Evolutionary conservation across 2,888 invertebrate species (phyloP).

Genomic region (Antitype chi): DNA sequence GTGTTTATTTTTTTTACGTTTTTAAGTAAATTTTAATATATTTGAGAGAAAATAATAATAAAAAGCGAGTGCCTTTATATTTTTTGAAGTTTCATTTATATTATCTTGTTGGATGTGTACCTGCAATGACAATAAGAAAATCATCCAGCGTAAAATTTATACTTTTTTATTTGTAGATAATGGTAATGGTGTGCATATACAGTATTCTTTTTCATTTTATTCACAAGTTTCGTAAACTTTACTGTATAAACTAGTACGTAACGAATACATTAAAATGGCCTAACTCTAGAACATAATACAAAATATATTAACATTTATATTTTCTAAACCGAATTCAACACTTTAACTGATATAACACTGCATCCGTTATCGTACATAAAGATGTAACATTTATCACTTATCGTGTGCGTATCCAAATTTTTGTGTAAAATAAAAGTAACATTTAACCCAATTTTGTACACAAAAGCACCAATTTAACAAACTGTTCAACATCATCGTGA

Average conservation of each 20-base stretch:
- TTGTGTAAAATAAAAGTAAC: constrained; percentile 18
- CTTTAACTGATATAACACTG: not conserved
- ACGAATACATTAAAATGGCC: too few relatives aligned
- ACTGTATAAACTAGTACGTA: not conserved
- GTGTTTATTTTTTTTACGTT: constrained; percentile 83
- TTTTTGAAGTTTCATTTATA: constrained; percentile 74
- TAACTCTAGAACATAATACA: not conserved
- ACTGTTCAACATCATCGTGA: constrained; percentile 14
- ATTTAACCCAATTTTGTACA: constrained; percentile 22
- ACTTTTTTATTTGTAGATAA: too few relatives aligned
- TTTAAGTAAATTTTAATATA: constrained; percentile 88
- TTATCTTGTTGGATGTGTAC: not conserved
- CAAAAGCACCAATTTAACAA: constrained; percentile 32
- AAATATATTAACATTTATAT: too few relatives aligned
- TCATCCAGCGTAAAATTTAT: too few relatives aligned
- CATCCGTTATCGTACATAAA: not conserved
- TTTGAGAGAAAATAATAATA: constrained; percentile 82
- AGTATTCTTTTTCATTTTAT: not conserved
- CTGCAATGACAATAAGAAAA: not conserved
- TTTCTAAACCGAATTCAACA: not conserved
- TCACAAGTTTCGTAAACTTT: not conserved
- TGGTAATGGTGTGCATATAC: too few relatives aligned
- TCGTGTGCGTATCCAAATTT: constrained; percentile 11
- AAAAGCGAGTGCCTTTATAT: constrained; percentile 85
- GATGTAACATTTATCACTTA: too few relatives aligned